Evolutionary conservation across 2,797 vertebrate species (phyloP).

Genomic region (Spinus olivaceus): DNA sequence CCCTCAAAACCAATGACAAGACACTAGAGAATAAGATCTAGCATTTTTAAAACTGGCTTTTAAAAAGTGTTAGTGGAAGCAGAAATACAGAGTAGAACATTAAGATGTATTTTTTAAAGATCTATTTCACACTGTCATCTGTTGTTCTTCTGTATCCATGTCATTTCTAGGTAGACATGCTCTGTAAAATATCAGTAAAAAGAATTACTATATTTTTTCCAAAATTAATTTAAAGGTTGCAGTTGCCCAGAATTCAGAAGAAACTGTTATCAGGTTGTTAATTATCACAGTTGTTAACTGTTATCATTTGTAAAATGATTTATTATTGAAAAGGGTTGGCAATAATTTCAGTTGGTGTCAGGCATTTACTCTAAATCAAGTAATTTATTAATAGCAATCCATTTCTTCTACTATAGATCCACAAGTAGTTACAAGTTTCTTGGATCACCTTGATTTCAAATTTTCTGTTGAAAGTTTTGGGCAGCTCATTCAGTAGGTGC

Average conservation of each 20-base stretch:
- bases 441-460: neutral
- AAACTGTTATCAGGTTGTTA: neutral
- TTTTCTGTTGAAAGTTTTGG: neutral
- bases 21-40: neutral
- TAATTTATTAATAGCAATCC: neutral
- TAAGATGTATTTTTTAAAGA: neutral
- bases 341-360: neutral
- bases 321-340: neutral
- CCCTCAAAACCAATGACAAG: neutral
- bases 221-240: neutral
- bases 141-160: neutral
- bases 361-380: neutral
- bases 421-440: neutral
- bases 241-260: neutral
- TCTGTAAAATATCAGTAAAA: neutral
- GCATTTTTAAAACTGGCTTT: neutral
- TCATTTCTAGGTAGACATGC: neutral
- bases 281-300: neutral
- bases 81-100: neutral
- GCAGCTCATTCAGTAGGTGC: neutral
- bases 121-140: neutral
- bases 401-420: neutral
- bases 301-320: neutral
- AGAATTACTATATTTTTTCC: neutral
- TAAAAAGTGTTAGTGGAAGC: neutral